phyloP scores from a whole-genome alignment of 2,797 vertebrate species.

The Allobates femoralis region DNA sequence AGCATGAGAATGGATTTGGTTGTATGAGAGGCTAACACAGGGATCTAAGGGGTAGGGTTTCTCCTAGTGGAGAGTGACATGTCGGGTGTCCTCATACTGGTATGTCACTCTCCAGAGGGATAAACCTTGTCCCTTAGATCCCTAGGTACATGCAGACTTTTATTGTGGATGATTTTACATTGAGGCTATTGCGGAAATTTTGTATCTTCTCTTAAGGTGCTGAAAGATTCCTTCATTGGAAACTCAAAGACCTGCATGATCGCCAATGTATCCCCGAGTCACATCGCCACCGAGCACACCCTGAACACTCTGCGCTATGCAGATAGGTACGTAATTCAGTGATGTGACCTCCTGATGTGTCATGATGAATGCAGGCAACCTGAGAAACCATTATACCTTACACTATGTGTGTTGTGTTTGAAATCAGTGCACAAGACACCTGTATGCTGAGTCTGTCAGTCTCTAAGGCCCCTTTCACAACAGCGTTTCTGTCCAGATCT shows the following conservation, averaged over 20 bases:
- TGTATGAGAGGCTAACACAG: too few relatives aligned
- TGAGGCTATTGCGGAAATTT: neutral
- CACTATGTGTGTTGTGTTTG: too few relatives aligned
- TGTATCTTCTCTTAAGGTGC: constrained; percentile 77
- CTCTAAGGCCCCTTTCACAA: too few relatives aligned
- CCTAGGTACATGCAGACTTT: too few relatives aligned
- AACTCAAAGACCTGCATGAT: constrained; percentile 95
- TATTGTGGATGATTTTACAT: neutral
- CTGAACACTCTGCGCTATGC: constrained; percentile 91
- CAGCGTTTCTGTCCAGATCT: too few relatives aligned
- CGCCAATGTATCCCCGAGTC: constrained; percentile 89
- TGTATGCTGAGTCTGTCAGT: neutral
- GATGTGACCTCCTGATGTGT: neutral
- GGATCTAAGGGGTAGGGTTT: too few relatives aligned
- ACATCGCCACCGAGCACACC: constrained; percentile 88
- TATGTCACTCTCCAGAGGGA: too few relatives aligned
- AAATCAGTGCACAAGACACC: neutral
- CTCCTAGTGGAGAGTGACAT: too few relatives aligned
- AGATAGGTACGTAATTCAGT: constrained; percentile 80
- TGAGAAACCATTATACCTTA: neutral
- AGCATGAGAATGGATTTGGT: too few relatives aligned
- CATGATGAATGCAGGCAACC: neutral
- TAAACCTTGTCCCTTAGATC: too few relatives aligned
- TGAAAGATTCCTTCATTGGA: constrained; percentile 91
- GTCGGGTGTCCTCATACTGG: too few relatives aligned